Base-by-base conservation (phyloP, 2,888 invertebrate genomes). In the Euzophera pinguis region DNA sequence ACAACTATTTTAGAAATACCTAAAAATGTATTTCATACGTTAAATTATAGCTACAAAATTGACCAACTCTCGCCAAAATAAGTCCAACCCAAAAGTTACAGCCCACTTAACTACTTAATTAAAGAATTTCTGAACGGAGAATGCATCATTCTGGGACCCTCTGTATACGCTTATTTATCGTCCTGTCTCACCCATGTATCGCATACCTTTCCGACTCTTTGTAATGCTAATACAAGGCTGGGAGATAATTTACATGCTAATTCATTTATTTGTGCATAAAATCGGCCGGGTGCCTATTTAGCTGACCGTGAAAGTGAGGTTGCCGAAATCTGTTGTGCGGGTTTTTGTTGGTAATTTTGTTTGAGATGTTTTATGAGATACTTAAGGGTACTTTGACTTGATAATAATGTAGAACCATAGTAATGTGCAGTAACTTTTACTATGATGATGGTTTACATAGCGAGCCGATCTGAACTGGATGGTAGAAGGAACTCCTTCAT, bases 171-270 rank as follows among this genome's bases (percentile, higher is more conserved):
- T 69, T 67, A 67, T 69, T 71, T 68, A 69, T 67, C 63, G 63
- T 61, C 35, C 49, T 50, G 55, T 53, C 59, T 48, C 22, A 52
- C 53, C 58, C 55, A 54, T 45, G 53, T 35, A 47, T 47, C 52
- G 52, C 52, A 53, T 43, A 48, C 59, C 53, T 62, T 61, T 55
- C 54, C 52, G 54, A 65, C 69, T 71, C 80, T 85, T 87, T 85
- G 84, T 84, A 54, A 87, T 87, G 86, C 75, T 80, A 85, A 87
- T 85, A 66, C 65, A 63, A 71, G 73, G 73, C 69, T 70, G 70
- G 71, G 75, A 79, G 79, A 85, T 80, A 78, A 85, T 87, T 86
- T 81, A 83, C 81, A 87, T 87, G 86, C 73, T 83, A 87, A 87
- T 87, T 81, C 76, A 77, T 80, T 80, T 80, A 74, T 66, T 69